Conservation (phyloP, 2,797 vertebrate species). For the Mormyrus hasselquistii region DNA sequence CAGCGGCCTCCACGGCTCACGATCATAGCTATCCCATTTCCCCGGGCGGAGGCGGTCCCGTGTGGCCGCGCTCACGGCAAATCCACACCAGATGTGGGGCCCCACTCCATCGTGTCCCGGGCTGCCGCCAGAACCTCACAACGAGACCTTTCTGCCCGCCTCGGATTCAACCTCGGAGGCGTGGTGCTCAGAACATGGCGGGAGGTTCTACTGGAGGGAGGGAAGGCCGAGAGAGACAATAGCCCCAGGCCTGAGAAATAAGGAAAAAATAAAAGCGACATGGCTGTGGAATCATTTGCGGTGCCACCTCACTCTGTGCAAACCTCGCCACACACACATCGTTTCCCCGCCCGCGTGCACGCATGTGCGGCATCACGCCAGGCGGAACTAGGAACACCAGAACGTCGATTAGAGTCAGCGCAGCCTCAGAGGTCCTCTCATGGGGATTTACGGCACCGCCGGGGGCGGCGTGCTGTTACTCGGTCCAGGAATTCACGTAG, state of each 20-base stretch:
- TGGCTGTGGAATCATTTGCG: constrained; percentile 42
- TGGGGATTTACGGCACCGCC: not conserved
- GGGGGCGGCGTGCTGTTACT: not conserved
- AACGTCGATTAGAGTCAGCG: not conserved
- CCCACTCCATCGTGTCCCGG: constrained; percentile 38
- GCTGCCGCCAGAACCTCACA: constrained; percentile 47
- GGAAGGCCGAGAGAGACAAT: constrained; percentile 40
- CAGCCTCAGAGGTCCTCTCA: not conserved
- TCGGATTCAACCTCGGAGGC: constrained; percentile 40
- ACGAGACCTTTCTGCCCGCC: constrained; percentile 52
- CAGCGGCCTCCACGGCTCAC: constrained; percentile 54
- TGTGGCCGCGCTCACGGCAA: constrained; percentile 58
- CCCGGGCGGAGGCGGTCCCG: constrained; percentile 53
- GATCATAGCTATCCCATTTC: constrained; percentile 63
- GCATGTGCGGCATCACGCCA: not conserved
- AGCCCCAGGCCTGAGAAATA: constrained; percentile 33
- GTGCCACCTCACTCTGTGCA: constrained; percentile 51
- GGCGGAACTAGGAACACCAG: not conserved
- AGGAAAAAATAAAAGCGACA: constrained; percentile 49
- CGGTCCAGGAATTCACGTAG: not conserved
- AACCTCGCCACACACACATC: constrained; percentile 25
- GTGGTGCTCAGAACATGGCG: constrained; percentile 46
- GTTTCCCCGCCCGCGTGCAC: not conserved
- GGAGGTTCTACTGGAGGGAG: constrained; percentile 41
- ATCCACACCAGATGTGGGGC: constrained; percentile 71